These are phyloP conservation scores for Lamellibrachia luymesi DNA, from an alignment of 1,140 invertebrate genomes.

Conservation along the genomic window DNA sequence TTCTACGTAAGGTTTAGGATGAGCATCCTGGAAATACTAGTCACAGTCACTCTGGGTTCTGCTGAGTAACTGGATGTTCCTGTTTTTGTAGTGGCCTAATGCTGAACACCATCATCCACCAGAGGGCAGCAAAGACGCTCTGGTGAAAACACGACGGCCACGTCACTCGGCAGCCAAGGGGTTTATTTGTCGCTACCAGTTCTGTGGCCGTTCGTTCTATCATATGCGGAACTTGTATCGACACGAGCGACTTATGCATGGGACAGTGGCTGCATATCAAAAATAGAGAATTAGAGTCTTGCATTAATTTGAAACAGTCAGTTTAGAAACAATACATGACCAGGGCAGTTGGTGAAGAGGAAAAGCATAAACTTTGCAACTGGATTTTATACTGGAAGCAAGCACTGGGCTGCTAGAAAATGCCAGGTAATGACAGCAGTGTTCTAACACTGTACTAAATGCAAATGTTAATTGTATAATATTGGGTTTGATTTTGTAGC, in stretches of 20 bases:
- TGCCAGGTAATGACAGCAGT: no score
- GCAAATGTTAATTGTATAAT: no score
- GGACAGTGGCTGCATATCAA: neutral
- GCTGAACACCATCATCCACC: neutral
- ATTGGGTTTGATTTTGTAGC: no score
- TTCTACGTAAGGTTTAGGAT: neutral
- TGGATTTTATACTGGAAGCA: no score
- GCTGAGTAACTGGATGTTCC: neutral
- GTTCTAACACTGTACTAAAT: no score
- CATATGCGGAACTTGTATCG: constrained; percentile 22
- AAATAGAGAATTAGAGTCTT: neutral
- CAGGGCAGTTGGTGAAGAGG: neutral
- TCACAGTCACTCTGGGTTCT: neutral
- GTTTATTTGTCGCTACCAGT: neutral
- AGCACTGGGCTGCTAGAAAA: no score
- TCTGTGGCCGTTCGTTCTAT: constrained; percentile 11
- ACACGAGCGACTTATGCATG: constrained; percentile 9
- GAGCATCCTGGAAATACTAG: neutral
- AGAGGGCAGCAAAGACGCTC: neutral
- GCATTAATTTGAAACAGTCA: neutral
- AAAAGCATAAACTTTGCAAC: no score
- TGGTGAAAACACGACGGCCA: neutral
- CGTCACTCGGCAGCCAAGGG: neutral
- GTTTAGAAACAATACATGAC: neutral
- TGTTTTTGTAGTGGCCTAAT: neutral